Conservation (phyloP, 2,888 invertebrate species). For the Stegophylla sp. region DNA sequence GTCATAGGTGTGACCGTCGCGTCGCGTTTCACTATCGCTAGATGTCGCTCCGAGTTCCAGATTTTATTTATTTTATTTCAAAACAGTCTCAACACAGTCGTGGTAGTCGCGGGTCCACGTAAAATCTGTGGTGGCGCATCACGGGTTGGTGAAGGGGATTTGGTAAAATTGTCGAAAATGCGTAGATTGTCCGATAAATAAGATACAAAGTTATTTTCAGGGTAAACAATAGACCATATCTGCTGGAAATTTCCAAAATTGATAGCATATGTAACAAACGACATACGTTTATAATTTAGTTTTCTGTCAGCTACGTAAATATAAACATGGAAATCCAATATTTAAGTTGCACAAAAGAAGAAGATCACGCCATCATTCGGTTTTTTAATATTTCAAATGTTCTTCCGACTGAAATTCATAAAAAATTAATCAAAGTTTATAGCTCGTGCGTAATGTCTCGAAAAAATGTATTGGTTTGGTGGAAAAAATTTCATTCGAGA, state of each 20-base stretch:
- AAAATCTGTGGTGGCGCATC: no score
- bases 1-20: no score
- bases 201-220: conserved; percentile 29
- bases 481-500: not conserved
- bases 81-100: no score
- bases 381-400: conserved; percentile 9
- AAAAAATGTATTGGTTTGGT: conserved; percentile 12
- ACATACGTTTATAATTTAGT: conserved; percentile 13
- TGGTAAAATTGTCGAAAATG: no score
- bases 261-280: conserved; percentile 10
- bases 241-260: not conserved
- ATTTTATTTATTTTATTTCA: no score
- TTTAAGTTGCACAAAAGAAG: conserved; percentile 22
- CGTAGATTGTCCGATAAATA: not conserved
- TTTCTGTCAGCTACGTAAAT: conserved; percentile 20
- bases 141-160: no score
- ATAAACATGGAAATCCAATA: conserved; percentile 18
- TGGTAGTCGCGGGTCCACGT: no score
- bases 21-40: no score
- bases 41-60: no score
- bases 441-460: not conserved
- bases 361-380: not conserved
- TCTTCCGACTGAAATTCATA: conserved; percentile 1
- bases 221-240: not conserved
- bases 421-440: conserved; percentile 2